Evolutionary conservation across 2,888 invertebrate species (phyloP).

Genomic region (Deilephila elpenor): DNA sequence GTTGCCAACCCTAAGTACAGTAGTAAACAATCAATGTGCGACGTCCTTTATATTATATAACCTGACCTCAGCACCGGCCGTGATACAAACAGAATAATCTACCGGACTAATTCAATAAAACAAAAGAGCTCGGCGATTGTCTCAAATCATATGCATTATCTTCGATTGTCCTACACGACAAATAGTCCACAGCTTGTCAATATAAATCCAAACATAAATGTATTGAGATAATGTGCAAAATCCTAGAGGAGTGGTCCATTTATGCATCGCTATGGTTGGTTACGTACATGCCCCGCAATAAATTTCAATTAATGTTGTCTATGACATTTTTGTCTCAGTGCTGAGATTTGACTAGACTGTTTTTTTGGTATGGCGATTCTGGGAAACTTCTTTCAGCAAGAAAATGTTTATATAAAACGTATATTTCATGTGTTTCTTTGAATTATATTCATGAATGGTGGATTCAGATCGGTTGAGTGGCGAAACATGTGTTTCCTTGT

Average conservation of each 20-base stretch:
- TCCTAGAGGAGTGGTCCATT: constrained; percentile 35
- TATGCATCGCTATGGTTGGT: constrained; percentile 64
- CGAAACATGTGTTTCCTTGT: constrained; percentile 9
- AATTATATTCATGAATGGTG: constrained; percentile 3
- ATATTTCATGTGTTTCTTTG: constrained; percentile 7
- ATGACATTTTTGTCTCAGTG: constrained; percentile 68
- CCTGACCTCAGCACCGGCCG: constrained; percentile 6
- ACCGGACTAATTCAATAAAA: constrained; percentile 74
- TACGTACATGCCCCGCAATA: constrained; percentile 73
- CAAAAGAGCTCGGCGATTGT: constrained; percentile 74
- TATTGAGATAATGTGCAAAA: constrained; percentile 47
- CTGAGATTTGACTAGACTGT: constrained; percentile 70
- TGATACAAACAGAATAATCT: constrained; percentile 37
- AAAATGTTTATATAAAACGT: constrained; percentile 25
- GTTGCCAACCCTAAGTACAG: constrained; percentile 1
- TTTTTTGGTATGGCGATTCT: constrained; percentile 46
- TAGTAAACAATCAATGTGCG: constrained; percentile 6
- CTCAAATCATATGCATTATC: constrained; percentile 81
- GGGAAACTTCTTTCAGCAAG: neutral
- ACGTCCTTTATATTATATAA: constrained; percentile 19
- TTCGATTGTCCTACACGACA: constrained; percentile 71
- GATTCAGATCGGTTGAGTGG: neutral
- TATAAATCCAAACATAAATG: constrained; percentile 46
- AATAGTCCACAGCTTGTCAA: constrained; percentile 43
- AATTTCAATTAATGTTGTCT: constrained; percentile 81